A percentile compares a stretch with the other conserved stretches of the same genome.
Evolutionary conservation across 1,140 invertebrate species (phyloP).

Genomic region (Drosophila pallidifrons): DNA sequence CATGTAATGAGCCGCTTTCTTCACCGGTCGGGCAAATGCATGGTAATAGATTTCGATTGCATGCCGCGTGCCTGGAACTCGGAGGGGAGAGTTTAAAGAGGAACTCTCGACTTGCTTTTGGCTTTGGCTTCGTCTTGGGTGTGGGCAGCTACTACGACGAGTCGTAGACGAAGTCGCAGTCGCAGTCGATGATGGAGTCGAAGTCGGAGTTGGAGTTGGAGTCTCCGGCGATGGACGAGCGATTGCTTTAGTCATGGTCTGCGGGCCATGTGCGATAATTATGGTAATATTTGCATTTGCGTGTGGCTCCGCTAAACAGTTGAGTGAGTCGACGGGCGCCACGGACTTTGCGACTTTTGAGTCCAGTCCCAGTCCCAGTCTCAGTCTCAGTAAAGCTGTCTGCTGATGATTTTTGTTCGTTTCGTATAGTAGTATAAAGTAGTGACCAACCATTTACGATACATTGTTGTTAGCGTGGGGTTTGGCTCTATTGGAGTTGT

Average conservation of each 20-base stretch:
- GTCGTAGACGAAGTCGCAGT: neutral
- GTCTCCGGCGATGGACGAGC: constrained; percentile 64
- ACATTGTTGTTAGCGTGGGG: constrained; percentile 1
- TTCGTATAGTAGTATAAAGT: neutral
- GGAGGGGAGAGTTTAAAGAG: constrained; percentile 1
- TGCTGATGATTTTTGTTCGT: neutral
- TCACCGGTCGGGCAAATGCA: constrained; percentile 70
- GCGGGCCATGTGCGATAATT: constrained; percentile 77
- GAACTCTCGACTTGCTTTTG: neutral
- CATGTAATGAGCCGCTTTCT: constrained; percentile 81
- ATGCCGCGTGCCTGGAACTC: constrained; percentile 58
- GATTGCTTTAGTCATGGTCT: constrained; percentile 83
- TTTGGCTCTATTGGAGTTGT: constrained; percentile 6
- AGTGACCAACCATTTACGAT: neutral
- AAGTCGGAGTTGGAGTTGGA: neutral
- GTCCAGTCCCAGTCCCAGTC: neutral
- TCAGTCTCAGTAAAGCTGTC: neutral
- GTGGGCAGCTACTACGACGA: neutral
- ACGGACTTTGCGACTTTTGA: constrained; percentile 10
- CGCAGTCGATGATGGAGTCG: neutral
- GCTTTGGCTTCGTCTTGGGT: neutral
- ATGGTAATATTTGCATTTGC: constrained; percentile 83
- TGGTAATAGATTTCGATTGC: constrained; percentile 81
- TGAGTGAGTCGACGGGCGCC: constrained; percentile 77
- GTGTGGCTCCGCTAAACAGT: constrained; percentile 81